Percentiles rank a stretch among this genome's conserved stretches.
Evolutionary conservation across 1,140 invertebrate genomes (phyloP).

Genomic region (Drosophila kurseongensis): DNA sequence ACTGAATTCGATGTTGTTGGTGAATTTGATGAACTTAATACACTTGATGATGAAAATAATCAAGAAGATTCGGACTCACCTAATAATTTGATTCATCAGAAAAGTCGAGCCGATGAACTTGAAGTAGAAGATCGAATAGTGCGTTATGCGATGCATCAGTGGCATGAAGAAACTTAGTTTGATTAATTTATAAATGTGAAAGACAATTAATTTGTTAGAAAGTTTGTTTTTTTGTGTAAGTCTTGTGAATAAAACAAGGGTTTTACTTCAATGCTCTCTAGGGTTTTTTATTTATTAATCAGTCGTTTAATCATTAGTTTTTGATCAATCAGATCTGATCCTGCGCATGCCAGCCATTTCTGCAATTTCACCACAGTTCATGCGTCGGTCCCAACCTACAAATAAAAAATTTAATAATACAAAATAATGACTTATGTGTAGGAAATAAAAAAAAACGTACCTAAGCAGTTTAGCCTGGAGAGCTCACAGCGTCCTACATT

Average conservation of each 20-base stretch:
- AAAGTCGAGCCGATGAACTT: neutral
- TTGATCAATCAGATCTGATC: neutral
- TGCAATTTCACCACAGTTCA: conserved; percentile 37
- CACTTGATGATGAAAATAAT: too few species aligned
- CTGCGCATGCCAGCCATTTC: conserved; percentile 20
- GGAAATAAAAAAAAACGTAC: conserved; percentile 4
- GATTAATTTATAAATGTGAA: too few species aligned
- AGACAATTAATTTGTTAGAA: too few species aligned
- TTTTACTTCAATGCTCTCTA: conserved; percentile 38
- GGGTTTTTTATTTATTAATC: conserved; percentile 16
- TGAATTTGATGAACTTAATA: neutral
- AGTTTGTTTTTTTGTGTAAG: too few species aligned
- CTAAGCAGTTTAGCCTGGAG: conserved; percentile 20
- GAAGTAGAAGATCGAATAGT: conserved; percentile 44
- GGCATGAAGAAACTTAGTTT: conserved; percentile 23
- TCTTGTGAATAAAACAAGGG: neutral
- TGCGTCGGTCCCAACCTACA: conserved; percentile 16
- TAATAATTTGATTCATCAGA: neutral
- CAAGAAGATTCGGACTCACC: neutral
- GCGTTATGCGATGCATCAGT: conserved; percentile 28
- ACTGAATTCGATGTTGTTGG: neutral
- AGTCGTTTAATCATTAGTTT: neutral
- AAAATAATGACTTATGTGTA: neutral
- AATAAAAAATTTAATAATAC: neutral
- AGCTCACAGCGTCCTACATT: conserved; percentile 44